Base-by-base conservation (phyloP, 2,888 invertebrate species). In the Bimastos eiseni region DNA sequence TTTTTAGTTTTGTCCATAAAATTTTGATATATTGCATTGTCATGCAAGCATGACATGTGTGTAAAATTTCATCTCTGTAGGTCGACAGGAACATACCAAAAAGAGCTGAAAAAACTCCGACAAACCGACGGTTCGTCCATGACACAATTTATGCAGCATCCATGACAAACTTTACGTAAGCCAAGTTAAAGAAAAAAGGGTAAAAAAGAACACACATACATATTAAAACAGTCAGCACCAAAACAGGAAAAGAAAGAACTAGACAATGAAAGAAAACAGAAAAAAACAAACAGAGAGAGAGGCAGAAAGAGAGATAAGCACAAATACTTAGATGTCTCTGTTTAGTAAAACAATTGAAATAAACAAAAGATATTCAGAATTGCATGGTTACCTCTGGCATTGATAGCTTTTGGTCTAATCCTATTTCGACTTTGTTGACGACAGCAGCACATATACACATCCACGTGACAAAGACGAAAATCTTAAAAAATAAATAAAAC, bases 391-490 rank as follows among this genome's bases (percentile, higher is more conserved):
- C 98, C 94, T 98, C 97, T 0, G 99, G 98, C 98, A 99, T 98
- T 0, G 99, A 98, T 0, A 99, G 96, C 94, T 98, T 98, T 95
- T 99, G 98, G 95, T 99, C 98, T 33, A 99, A 96, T 0, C 99
- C 99, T 92, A 99, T 97, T 92, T 98, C 97, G 92, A 99, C 97
- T 94, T 97, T 97, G 0, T 98, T 97, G 13, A 98, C 96, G n/a
- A 98, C 97, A 0, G 98, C 97, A 55, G 98, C 96, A 36, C 98
- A 98, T 0, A 97, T 96, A 94, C 98, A 98, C 34, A 98, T 96
- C 97, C 98, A 98, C 0, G 97, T 97, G 94, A 97, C 97, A 96
- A 99, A 99, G 2, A 97, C 94, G 90, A 98, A 96, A 96, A 98
- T 93, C 95, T 95, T 93, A 83, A 93, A 93, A 49, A 33, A 38